phyloP scores from a whole-genome alignment of 1,140 invertebrate species.

The Temnothorax longispinosus region DNA sequence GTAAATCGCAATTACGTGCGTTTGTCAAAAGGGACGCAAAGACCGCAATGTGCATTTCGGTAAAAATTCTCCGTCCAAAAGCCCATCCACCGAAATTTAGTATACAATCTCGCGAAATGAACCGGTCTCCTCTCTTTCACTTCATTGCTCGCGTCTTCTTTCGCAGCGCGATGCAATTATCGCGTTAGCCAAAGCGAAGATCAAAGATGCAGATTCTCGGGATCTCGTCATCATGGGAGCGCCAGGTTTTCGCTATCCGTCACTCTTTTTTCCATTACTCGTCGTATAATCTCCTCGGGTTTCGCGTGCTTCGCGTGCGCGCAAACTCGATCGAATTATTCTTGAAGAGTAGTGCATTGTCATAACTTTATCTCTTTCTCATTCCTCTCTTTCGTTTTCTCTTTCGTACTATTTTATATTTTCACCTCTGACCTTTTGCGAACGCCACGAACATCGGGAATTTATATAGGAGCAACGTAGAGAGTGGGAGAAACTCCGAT shows the following conservation, averaged over 20 bases:
- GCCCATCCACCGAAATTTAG: slow-evolving; percentile 25
- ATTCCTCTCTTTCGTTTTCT: too few relatives aligned
- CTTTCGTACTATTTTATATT: slow-evolving; percentile 62
- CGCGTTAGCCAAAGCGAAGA: slow-evolving; percentile 55
- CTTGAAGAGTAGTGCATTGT: slow-evolving; percentile 58
- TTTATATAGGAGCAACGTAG: slow-evolving; percentile 36
- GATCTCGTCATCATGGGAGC: slow-evolving; percentile 6
- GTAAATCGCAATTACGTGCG: slow-evolving; percentile 27
- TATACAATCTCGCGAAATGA: slow-evolving; percentile 35
- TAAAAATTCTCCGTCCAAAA: slow-evolving; percentile 24
- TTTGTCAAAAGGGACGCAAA: slow-evolving; percentile 17
- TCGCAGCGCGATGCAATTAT: slow-evolving; percentile 45
- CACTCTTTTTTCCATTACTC: slow-evolving; percentile 46
- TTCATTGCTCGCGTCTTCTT: slow-evolving; percentile 5
- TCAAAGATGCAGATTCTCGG: slow-evolving; percentile 50
- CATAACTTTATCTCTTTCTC: slow-evolving; percentile 28
- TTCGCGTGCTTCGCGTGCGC: slow-evolving; percentile 31
- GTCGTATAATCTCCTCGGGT: slow-evolving; percentile 33
- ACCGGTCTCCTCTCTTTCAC: slow-evolving; percentile 2
- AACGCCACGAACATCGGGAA: slow-evolving; percentile 16
- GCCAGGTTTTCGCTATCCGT: slow-evolving; percentile 42
- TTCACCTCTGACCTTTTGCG: slow-evolving; percentile 74
- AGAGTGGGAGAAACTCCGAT: neutral
- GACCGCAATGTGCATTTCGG: neutral
- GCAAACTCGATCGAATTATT: slow-evolving; percentile 60